Evolutionary conservation across 2,113 vertebrate genomes (phyloP).

Genomic region (Phrynocephalus versicolor): DNA sequence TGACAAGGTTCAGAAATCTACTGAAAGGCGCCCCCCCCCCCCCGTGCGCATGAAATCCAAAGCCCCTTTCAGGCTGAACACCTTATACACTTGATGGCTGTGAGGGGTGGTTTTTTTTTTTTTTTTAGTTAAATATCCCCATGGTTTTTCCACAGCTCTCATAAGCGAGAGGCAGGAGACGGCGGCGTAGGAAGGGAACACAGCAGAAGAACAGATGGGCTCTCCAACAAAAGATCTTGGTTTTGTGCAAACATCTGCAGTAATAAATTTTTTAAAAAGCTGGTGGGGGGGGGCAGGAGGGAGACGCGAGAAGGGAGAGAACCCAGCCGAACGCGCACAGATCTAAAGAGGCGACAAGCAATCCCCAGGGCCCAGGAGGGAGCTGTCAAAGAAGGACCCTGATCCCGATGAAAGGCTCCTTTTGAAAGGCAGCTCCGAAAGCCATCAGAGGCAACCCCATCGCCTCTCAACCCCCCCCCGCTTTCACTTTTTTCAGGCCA

Average conservation of each 20-base stretch:
- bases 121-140: too few species aligned
- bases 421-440: neutral
- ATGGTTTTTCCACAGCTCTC: neutral
- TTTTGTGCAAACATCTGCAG: slow-evolving; percentile 21
- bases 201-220: neutral
- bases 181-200: neutral
- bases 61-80: neutral
- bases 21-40: neutral
- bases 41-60: too few species aligned
- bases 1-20: neutral
- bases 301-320: neutral
- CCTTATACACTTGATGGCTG: too few species aligned
- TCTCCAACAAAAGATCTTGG: slow-evolving; percentile 9
- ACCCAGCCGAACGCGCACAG: neutral
- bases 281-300: neutral
- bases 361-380: neutral
- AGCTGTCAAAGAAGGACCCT: rapidly evolving
- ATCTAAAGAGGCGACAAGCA: neutral
- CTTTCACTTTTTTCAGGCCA: too few species aligned
- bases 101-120: neutral
- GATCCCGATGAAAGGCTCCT: neutral
- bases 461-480: too few species aligned
- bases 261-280: slow-evolving; percentile 6
- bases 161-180: neutral
- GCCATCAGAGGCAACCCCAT: neutral